Conservation (phyloP, 2,797 vertebrate species). For the Cheirogaleus major region DNA sequence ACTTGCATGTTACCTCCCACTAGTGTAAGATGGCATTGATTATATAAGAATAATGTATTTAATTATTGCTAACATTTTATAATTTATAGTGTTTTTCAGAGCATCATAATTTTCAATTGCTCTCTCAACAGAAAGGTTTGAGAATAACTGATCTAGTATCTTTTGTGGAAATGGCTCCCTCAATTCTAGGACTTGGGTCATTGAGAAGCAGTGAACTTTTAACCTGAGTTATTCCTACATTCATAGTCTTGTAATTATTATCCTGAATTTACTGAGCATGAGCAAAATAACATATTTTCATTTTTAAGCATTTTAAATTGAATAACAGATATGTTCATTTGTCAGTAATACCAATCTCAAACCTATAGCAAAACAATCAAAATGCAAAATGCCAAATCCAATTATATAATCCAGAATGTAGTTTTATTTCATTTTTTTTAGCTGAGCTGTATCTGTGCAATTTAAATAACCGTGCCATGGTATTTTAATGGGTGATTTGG, state of each 20-base stretch:
- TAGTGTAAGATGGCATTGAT: background rate
- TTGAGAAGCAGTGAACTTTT: constrained; percentile 47
- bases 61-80: constrained; percentile 35
- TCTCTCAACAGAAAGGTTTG: constrained; percentile 28
- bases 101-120: background rate
- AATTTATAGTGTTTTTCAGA: background rate
- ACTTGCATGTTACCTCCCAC: background rate
- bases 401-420: constrained; percentile 44
- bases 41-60: background rate
- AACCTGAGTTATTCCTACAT: constrained; percentile 29
- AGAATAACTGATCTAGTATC: background rate
- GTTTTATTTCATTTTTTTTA: constrained; percentile 51
- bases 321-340: constrained; percentile 17
- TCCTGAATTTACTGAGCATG: background rate
- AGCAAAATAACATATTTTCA: background rate
- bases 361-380: constrained; percentile 44
- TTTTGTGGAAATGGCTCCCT: constrained; percentile 44
- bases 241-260: constrained; percentile 48
- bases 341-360: constrained; percentile 24
- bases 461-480: constrained; percentile 65
- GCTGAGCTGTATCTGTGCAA: constrained; percentile 18
- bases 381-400: constrained; percentile 64
- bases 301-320: constrained; percentile 56
- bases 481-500: constrained; percentile 70
- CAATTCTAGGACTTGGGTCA: background rate